Evolutionary conservation across 2,888 invertebrate species (phyloP), one percentile per base, ranked within the genome.

Genomic region (Hydropsyche betteni): DNA sequence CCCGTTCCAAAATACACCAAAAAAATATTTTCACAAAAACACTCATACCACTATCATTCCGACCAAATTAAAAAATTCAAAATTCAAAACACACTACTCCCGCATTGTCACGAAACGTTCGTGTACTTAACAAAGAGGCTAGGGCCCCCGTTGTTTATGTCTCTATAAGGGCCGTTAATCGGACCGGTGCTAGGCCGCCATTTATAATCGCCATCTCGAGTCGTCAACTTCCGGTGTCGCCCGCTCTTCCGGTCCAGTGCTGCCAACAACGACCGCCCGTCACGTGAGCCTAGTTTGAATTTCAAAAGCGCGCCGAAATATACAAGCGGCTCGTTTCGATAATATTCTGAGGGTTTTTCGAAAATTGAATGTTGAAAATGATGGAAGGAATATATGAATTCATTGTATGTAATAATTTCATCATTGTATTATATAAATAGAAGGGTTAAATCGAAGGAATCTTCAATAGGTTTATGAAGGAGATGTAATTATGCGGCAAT

Each of bases 191-290:
- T 16, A 75, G 74, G 75, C 74, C 70, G 77, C 77, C 74, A 75
- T 77, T 78, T 77, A 77, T 79, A 78, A 78, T 77, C 79, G 79
- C 79, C 79, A 77, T 77, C 77, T 79, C 75, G 68, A 75, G 75
- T 73, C 70, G 71, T 70, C 74, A 64, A 68, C 76, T 77, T 79
- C 79, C 79, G 79, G 79, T 79, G 79, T 79, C 79, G 74, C 71
- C 36, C 44, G 53, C 74, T 52, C 76, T 76, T 79, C 79, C 79
- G 79, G 79, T 44, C 69, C 51, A 44, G 33, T 38, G 69, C 34
- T 58, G 58, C 44, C 58, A 68, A 64, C 76, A 78, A 78, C 69
- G 77, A 61, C 76, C 68, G n/a, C 75, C 44, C 70, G 79, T 77
- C 79, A 79, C 79, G 79, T 76, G 61, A 77, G 74, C 76, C 75